phyloP scores from a whole-genome alignment of 2,888 invertebrate species.

The Nowickia ferox region DNA sequence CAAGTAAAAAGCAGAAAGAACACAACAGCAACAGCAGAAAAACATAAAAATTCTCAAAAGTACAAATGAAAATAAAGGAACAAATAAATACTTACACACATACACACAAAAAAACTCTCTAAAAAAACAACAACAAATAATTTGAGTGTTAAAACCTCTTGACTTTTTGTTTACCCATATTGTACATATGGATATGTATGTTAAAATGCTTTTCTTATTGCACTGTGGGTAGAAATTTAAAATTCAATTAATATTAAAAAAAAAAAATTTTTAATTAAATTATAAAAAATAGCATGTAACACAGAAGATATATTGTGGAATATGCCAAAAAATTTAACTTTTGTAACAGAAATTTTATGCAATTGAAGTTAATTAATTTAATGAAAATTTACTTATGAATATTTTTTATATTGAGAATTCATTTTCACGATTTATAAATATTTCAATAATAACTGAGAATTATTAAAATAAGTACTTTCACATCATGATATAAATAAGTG shows the following conservation, averaged over 20 bases:
- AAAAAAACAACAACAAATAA: constrained; percentile 50
- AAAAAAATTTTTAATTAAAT: no score
- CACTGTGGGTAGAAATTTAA: constrained; percentile 13
- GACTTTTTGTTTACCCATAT: constrained; percentile 64
- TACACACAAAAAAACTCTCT: constrained; percentile 11
- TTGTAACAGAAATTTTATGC: no score
- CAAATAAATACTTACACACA: constrained; percentile 36
- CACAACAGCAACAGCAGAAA: constrained; percentile 8
- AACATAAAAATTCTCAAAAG: background rate
- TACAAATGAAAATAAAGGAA: constrained; percentile 8
- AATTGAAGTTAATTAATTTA: no score
- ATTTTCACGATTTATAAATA: no score
- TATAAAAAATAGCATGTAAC: no score
- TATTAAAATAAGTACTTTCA: no score
- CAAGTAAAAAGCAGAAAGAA: background rate
- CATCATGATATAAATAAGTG: no score
- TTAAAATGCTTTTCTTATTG: constrained; percentile 21
- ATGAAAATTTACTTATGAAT: no score
- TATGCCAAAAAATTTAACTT: no score
- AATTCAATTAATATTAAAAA: background rate
- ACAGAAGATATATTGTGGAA: no score
- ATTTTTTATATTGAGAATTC: no score
- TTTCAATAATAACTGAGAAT: no score
- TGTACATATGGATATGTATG: constrained; percentile 7
- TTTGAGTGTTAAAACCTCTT: constrained; percentile 65